Evolutionary conservation across 2,797 vertebrate species (phyloP).

Genomic region (Spondyliosoma cantharus): DNA sequence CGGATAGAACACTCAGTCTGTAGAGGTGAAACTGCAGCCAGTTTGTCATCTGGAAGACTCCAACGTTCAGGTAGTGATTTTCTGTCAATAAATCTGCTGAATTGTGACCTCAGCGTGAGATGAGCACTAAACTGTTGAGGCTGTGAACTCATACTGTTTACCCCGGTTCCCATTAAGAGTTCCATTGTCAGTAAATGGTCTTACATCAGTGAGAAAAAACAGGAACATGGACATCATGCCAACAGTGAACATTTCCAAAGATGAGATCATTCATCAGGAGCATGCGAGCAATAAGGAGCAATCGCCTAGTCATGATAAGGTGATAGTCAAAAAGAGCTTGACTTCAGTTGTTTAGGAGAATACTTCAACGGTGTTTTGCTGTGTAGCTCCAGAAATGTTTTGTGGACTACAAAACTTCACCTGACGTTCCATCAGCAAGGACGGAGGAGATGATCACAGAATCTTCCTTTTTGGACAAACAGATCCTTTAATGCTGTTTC

Average conservation of each 20-base stretch:
- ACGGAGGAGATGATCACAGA: too few relatives aligned
- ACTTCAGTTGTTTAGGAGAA: too few relatives aligned
- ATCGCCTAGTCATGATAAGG: conserved; percentile 1
- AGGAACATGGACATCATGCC: conserved; percentile 24
- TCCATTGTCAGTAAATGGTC: conserved; percentile 23
- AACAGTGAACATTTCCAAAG: conserved; percentile 38
- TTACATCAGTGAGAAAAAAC: conserved; percentile 38
- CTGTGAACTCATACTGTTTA: conserved; percentile 17
- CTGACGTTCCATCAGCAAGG: too few relatives aligned
- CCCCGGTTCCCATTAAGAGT: conserved; percentile 30
- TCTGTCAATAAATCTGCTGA: not conserved
- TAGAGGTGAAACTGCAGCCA: not conserved
- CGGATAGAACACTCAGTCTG: not conserved
- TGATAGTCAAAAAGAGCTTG: not conserved
- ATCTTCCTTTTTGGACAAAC: too few relatives aligned
- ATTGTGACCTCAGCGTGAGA: not conserved
- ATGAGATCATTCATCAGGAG: conserved; percentile 47
- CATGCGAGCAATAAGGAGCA: conserved; percentile 45
- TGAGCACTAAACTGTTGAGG: not conserved
- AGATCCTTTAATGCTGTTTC: too few relatives aligned
- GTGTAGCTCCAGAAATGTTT: too few relatives aligned
- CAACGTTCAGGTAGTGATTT: not conserved
- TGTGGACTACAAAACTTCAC: too few relatives aligned
- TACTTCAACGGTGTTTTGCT: too few relatives aligned
- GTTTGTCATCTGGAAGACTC: not conserved